Conservation (phyloP, 1,140 invertebrate species). For the Aphaenogaster floridana region DNA sequence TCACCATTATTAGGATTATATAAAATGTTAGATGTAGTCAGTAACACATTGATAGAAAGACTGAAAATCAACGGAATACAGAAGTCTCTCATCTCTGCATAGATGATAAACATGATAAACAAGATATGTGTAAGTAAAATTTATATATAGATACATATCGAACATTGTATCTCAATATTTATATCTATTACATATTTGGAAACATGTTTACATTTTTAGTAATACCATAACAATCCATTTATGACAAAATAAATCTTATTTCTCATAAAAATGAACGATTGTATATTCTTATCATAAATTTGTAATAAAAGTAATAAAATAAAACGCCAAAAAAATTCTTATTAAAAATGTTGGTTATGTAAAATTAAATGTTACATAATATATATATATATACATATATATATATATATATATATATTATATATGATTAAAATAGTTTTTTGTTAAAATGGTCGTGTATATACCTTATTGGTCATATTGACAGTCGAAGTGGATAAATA, state of each 20-base stretch:
- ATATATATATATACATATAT: background rate
- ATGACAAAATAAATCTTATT: background rate
- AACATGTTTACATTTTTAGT: background rate
- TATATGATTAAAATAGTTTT: background rate
- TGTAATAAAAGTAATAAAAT: background rate
- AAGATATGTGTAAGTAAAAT: background rate
- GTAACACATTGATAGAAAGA: conserved; percentile 28
- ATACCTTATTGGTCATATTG: conserved; percentile 68
- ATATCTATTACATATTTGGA: background rate
- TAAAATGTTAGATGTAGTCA: conserved; percentile 2
- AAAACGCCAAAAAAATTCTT: background rate
- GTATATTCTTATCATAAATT: background rate
- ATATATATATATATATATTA: background rate
- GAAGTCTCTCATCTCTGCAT: background rate
- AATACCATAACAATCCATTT: background rate
- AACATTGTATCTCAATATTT: background rate
- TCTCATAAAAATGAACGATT: background rate
- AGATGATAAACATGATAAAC: conserved; percentile 1
- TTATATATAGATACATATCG: background rate
- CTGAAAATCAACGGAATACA: conserved; percentile 32
- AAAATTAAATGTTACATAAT: conserved; percentile 41
- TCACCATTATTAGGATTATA: conserved; percentile 28
- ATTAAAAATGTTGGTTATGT: conserved; percentile 60
- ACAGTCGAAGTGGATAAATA: conserved; percentile 61
- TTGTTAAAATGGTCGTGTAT: conserved; percentile 7